Conservation (phyloP, 2,797 vertebrate genomes). For the Otolemur crassicaudatus region DNA sequence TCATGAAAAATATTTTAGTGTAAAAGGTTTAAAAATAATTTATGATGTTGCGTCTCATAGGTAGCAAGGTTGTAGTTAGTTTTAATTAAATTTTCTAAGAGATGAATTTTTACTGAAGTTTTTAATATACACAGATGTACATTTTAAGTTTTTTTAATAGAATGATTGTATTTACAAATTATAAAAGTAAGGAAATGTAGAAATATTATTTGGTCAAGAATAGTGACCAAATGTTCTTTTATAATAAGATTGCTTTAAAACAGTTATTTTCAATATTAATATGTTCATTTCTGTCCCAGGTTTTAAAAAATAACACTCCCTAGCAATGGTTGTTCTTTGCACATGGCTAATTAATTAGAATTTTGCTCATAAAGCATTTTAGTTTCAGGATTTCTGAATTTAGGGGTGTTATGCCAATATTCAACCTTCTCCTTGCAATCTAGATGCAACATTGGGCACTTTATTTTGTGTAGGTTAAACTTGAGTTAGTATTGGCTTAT, state of each 20-base stretch:
- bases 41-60: conserved; percentile 4
- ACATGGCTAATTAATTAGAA: conserved; percentile 45
- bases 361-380: conserved; percentile 50
- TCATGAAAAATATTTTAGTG: conserved; percentile 8
- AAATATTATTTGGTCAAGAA: conserved; percentile 57
- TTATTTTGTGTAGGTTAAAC: conserved; percentile 72
- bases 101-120: conserved; percentile 33
- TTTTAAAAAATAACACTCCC: conserved; percentile 41
- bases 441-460: conserved; percentile 45
- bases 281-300: conserved; percentile 20
- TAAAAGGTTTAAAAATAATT: conserved; percentile 44
- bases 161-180: conserved; percentile 35
- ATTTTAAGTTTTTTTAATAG: conserved; percentile 57
- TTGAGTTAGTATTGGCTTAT: conserved; percentile 81
- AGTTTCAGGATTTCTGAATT: conserved; percentile 67
- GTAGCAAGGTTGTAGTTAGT: conserved; percentile 29
- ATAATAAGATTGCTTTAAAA: conserved; percentile 60
- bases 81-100: conserved; percentile 63
- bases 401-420: not conserved
- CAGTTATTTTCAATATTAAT: conserved; percentile 54
- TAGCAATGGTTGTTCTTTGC: conserved; percentile 22
- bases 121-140: not conserved
- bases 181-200: conserved; percentile 34
- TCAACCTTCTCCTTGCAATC: conserved; percentile 53
- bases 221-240: conserved; percentile 27